phyloP scores from a whole-genome alignment of 1,140 invertebrate species.

The Anoplolepis gracilipes region DNA sequence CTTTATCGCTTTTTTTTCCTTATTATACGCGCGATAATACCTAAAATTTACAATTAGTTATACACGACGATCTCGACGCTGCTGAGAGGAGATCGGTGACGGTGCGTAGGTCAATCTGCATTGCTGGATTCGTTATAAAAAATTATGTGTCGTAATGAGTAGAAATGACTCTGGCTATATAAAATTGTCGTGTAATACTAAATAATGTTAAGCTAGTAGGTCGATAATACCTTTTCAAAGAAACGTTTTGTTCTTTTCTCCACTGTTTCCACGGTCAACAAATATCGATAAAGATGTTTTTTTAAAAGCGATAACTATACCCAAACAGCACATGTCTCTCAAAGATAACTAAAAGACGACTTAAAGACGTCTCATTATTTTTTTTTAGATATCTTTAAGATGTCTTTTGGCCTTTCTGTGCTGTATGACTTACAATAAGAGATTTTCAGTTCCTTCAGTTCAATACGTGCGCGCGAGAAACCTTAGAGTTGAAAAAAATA shows the following conservation, averaged over 20 bases:
- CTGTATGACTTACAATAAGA: too few relatives aligned
- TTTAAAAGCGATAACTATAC: not conserved
- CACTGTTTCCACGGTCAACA: not conserved
- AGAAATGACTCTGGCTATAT: conserved; percentile 40
- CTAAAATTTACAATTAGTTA: conserved; percentile 80
- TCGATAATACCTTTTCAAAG: conserved; percentile 11
- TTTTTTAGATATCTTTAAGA: too few relatives aligned
- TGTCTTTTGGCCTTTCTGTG: too few relatives aligned
- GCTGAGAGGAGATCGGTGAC: conserved; percentile 68
- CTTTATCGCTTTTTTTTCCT: conserved; percentile 63
- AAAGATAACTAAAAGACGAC: too few relatives aligned
- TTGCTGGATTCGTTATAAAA: conserved; percentile 59
- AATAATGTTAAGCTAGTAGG: conserved; percentile 33
- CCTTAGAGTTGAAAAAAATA: not conserved
- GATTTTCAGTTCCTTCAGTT: not conserved
- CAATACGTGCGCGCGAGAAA: not conserved
- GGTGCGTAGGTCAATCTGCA: not conserved
- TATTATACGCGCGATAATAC: conserved; percentile 79
- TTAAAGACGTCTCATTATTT: too few relatives aligned
- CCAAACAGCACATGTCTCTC: too few relatives aligned
- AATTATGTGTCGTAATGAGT: conserved; percentile 59
- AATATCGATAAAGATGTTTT: not conserved
- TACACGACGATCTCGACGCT: conserved; percentile 63
- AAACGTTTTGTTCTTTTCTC: not conserved
- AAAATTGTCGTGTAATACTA: conserved; percentile 38